phyloP scores from a whole-genome alignment of 2,888 invertebrate genomes.

The Acrobasis consociella region DNA sequence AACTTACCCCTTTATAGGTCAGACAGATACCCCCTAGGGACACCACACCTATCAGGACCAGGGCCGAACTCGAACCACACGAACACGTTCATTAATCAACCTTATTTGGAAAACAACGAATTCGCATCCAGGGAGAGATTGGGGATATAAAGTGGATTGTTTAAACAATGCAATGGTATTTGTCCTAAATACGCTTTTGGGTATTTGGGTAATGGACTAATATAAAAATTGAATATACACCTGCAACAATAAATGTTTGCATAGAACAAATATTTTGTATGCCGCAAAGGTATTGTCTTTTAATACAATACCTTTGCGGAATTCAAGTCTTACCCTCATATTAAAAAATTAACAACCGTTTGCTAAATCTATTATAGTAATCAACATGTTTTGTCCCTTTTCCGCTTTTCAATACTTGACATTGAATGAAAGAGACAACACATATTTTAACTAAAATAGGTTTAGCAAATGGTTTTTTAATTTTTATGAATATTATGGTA shows the following conservation, averaged over 20 bases:
- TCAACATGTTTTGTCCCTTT: too few relatives aligned
- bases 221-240: not conserved
- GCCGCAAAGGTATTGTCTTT: too few relatives aligned
- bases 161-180: constrained; percentile 13
- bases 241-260: constrained; percentile 4
- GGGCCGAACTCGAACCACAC: constrained; percentile 15
- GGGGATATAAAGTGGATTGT: constrained; percentile 23
- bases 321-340: too few relatives aligned
- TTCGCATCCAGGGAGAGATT: constrained; percentile 23
- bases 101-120: constrained; percentile 23
- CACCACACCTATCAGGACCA: constrained; percentile 22
- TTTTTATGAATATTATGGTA: too few relatives aligned
- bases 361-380: too few relatives aligned
- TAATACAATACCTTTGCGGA: too few relatives aligned
- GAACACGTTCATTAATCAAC: constrained; percentile 23
- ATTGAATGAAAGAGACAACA: too few relatives aligned
- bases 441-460: too few relatives aligned
- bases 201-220: constrained; percentile 17
- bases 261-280: not conserved
- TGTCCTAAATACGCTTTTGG: constrained; percentile 17
- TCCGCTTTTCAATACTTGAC: too few relatives aligned
- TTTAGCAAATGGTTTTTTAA: too few relatives aligned
- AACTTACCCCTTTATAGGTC: constrained; percentile 20
- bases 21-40: constrained; percentile 19
- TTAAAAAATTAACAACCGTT: too few relatives aligned